Evolutionary conservation across 2,797 vertebrate species (phyloP).

Genomic region (Antrozous pallidus): DNA sequence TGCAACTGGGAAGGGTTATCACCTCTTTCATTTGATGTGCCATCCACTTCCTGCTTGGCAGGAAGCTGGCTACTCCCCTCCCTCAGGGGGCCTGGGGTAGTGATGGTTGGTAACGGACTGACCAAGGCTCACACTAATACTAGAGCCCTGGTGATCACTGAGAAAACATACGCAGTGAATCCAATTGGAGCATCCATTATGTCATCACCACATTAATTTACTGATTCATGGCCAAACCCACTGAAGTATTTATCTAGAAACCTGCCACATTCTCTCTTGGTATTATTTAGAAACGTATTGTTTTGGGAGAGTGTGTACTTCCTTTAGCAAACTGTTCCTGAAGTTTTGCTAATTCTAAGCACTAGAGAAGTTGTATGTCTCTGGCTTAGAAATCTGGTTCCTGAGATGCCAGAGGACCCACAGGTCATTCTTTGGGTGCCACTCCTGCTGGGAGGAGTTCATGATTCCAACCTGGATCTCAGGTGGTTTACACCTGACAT

Average conservation of each 20-base stretch:
- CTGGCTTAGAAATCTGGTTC: background rate
- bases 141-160: background rate
- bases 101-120: background rate
- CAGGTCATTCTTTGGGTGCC: background rate
- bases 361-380: background rate
- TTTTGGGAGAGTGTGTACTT: background rate
- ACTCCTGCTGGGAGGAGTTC: background rate
- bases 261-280: background rate
- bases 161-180: background rate
- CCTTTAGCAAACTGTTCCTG: background rate
- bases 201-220: background rate
- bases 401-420: background rate
- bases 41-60: no score
- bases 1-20: background rate
- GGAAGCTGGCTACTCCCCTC: background rate
- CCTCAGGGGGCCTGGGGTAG: background rate
- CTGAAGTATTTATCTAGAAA: background rate
- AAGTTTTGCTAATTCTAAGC: background rate
- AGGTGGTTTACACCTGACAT: background rate
- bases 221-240: background rate
- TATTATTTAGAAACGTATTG: background rate
- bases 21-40: background rate
- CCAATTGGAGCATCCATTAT: background rate
- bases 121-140: background rate
- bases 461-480: background rate